Evolutionary conservation across 1,140 invertebrate species (phyloP), one percentile per base, ranked within the genome.

Genomic region (Fopius arisanus): DNA sequence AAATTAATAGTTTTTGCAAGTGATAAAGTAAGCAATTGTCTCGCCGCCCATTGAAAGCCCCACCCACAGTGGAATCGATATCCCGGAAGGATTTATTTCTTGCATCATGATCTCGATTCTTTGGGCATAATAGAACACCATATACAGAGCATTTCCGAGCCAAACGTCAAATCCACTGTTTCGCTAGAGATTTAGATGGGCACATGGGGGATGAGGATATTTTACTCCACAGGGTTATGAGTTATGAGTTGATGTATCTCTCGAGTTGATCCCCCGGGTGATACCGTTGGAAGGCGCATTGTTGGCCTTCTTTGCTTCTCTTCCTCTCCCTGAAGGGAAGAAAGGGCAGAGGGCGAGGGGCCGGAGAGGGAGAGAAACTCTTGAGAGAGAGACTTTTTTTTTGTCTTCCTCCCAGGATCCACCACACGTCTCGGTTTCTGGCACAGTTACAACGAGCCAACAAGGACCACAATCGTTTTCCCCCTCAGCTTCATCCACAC

Each of bases 131-230:
- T 62, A 59, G 23, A 71, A 68, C 31, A 62, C 51, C 31, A 71
- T 29, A 33, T 21, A 41, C 5, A 62, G 26, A 65, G 54, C 54
- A 63, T 75, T 74, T 74, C 75, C 28, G 74, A 77, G 76, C 79
- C 43, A 82, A 79, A 82, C 81, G 80, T 82, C 81, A 82, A 82
- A 82, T 75, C 67, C 81, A 82, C 76, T 33, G 78, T 79, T 80
- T 78, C 80, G 76, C 76, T 67, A 67, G 77, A 81, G 81, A 82
- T 82, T 81, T 81, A 81, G 72, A 74, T 66, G 76, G 75, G 73
- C 80, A 81, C 80, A 75, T 74, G 73, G 75, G 31, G 77, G 72
- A 70, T 78, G 80, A 75, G 43, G 78, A 29, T 74, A 67, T 31
- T 70, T 63, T 70, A 48, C 76, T 79, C 72, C 78, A 76, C 77